Conservation (phyloP, 37 sponge, comb jelly and placozoan genomes). For the Tethya wilhelma region DNA sequence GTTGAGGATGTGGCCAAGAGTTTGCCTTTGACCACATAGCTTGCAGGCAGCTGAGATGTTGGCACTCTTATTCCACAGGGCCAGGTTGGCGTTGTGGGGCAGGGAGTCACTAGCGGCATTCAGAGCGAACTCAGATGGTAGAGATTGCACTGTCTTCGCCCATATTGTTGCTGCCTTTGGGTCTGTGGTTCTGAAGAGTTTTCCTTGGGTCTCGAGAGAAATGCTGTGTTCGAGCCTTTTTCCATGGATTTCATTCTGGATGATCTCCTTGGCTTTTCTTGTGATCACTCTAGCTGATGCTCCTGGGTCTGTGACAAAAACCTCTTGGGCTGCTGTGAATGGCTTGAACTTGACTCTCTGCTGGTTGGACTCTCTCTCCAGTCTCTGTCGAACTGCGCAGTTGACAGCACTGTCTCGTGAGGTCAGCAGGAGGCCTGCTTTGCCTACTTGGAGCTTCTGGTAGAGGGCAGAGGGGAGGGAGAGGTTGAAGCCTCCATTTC, state of each 20-base stretch:
- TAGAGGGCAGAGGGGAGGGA: background rate
- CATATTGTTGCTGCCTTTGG: background rate
- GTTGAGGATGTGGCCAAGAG: conserved; percentile 25
- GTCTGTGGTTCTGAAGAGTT: background rate
- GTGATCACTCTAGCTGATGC: background rate
- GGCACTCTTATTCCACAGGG: conserved; percentile 18
- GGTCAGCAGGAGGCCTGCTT: conserved; percentile 4
- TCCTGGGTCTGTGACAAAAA: conserved; percentile 12
- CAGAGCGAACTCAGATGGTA: conserved; percentile 12
- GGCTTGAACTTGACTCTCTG: conserved; percentile 6
- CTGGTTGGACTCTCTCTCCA: background rate
- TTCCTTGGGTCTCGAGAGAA: background rate
- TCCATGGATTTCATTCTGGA: background rate
- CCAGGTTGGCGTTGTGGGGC: conserved; percentile 48
- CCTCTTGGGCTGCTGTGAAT: conserved; percentile 3
- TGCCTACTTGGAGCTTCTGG: conserved; percentile 2
- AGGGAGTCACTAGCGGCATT: conserved; percentile 32
- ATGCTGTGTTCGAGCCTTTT: background rate
- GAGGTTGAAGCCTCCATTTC: conserved; percentile 26
- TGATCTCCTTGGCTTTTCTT: background rate
- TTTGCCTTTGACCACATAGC: conserved; percentile 19
- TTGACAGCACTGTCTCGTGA: background rate
- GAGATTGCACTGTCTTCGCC: background rate
- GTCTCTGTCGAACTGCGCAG: background rate
- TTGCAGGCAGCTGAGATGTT: background rate